phyloP scores from a whole-genome alignment of 2,797 vertebrate genomes.

The Sebastes diaconus region DNA sequence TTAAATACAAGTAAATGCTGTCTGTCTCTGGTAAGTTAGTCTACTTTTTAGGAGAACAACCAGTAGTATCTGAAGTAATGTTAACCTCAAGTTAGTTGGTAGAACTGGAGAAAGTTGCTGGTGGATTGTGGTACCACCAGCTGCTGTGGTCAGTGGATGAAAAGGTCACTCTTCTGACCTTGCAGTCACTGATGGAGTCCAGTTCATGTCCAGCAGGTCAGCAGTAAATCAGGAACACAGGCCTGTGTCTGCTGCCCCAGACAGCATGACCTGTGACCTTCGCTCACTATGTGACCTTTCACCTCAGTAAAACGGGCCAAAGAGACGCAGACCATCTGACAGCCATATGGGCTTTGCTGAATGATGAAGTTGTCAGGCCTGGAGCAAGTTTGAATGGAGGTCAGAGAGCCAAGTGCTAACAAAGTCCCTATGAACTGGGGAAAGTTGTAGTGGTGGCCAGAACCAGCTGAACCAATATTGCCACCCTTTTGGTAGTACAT shows the following conservation, averaged over 20 bases:
- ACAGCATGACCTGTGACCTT: conserved; percentile 64
- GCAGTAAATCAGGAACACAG: conserved; percentile 71
- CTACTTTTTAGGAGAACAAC: neutral
- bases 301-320: conserved; percentile 58
- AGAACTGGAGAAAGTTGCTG: conserved; percentile 5
- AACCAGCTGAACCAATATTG: neutral
- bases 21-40: neutral
- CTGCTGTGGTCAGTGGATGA: conserved; percentile 48
- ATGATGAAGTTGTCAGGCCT: conserved; percentile 61
- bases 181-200: conserved; percentile 32
- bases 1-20: neutral
- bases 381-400: conserved; percentile 14
- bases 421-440: neutral
- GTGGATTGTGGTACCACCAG: conserved; percentile 21
- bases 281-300: conserved; percentile 50
- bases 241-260: conserved; percentile 57
- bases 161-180: conserved; percentile 36
- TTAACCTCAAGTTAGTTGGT: neutral
- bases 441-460: neutral
- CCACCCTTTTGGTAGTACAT: neutral
- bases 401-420: conserved; percentile 27
- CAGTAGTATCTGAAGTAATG: neutral
- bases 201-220: conserved; percentile 68
- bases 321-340: conserved; percentile 73
- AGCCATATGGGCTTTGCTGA: conserved; percentile 67